Conservation (phyloP, 2,113 vertebrate genomes). For the Emydura subglobosa region DNA sequence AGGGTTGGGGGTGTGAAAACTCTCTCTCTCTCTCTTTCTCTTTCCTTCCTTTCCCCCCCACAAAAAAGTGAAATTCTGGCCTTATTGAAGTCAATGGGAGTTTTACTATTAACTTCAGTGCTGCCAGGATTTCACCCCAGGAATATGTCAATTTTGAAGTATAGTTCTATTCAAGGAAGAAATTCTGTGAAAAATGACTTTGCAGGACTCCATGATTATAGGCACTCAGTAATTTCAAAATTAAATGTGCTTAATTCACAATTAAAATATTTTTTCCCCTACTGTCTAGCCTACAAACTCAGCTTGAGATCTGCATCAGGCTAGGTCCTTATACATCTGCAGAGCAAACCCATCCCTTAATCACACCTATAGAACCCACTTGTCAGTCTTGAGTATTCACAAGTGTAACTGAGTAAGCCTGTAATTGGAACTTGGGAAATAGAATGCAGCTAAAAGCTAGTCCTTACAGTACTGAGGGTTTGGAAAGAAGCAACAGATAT, state of each 20-base stretch:
- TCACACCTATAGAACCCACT: not conserved
- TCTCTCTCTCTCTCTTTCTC: not conserved
- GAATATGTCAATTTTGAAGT: not conserved
- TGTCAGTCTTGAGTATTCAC: not conserved
- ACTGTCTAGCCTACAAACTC: not conserved
- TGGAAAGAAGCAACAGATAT: not conserved
- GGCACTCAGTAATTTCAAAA: not conserved
- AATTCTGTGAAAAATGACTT: not conserved
- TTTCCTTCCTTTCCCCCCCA: rapidly evolving
- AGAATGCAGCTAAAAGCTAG: not conserved
- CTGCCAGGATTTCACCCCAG: not conserved
- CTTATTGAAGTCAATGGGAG: not conserved
- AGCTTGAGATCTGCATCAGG: not conserved
- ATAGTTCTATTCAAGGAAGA: not conserved
- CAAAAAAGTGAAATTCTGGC: not conserved
- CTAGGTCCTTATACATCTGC: not conserved
- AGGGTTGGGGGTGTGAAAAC: not conserved
- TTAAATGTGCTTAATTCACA: not conserved
- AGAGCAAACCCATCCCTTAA: not conserved
- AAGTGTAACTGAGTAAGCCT: not conserved
- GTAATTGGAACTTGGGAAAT: not conserved
- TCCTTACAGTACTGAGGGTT: not conserved
- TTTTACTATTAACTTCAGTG: not conserved
- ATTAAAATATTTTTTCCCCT: not conserved
- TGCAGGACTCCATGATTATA: not conserved